Evolutionary conservation across 1,140 invertebrate species (phyloP).

Genomic region (Drosophila albomicans): DNA sequence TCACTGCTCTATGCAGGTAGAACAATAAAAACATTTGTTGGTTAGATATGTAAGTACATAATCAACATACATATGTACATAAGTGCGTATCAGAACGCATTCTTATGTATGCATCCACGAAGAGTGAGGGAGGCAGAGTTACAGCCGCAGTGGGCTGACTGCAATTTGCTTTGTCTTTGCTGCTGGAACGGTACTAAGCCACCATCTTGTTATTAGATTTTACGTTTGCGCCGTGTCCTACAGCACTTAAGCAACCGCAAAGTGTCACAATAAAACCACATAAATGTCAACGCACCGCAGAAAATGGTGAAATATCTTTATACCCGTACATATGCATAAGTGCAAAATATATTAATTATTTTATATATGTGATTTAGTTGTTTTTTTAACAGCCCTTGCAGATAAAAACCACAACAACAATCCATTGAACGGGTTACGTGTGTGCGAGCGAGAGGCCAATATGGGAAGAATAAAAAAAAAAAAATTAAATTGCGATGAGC

Average conservation of each 20-base stretch:
- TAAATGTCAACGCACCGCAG: constrained; percentile 37
- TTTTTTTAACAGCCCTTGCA: constrained; percentile 24
- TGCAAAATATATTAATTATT: constrained; percentile 32
- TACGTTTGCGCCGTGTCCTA: constrained; percentile 17
- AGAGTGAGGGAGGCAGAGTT: constrained; percentile 11
- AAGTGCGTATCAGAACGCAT: constrained; percentile 9
- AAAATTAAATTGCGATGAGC: constrained; percentile 74
- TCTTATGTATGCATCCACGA: neutral
- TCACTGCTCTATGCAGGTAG: constrained; percentile 45
- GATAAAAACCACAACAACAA: constrained; percentile 35
- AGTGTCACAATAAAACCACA: constrained; percentile 37
- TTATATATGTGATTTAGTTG: constrained; percentile 22
- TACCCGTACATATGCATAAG: constrained; percentile 6
- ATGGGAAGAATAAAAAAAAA: constrained; percentile 31
- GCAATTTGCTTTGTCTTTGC: constrained; percentile 23
- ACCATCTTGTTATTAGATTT: constrained; percentile 59
- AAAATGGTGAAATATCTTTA: constrained; percentile 4
- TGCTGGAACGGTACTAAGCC: constrained; percentile 41
- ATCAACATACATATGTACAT: constrained; percentile 2
- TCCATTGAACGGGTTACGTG: constrained; percentile 59
- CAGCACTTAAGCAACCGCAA: constrained; percentile 14
- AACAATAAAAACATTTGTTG: constrained; percentile 35
- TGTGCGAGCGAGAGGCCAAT: constrained; percentile 52
- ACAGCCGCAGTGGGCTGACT: neutral
- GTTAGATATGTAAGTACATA: constrained; percentile 31